Base-by-base conservation (phyloP, 2,797 vertebrate genomes). In the Orientallactaga sibirica region DNA sequence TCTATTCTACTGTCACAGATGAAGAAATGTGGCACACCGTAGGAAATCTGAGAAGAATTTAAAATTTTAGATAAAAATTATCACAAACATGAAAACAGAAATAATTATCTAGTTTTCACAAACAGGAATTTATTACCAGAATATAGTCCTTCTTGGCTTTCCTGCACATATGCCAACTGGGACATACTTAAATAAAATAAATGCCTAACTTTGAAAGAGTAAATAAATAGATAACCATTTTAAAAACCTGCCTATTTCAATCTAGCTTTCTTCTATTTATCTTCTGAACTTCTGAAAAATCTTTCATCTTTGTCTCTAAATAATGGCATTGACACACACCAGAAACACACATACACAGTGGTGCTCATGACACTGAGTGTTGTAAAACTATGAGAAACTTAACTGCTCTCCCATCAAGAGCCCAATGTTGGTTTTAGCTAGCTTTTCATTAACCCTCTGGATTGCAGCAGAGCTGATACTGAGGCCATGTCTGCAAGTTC, bases 401-500 rank as follows among this genome's bases (percentile, higher is more conserved):
- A 94, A 90, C n/a, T 86, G 25, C 64, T 86, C 10, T 80, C 77
- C 37, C 84, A 93, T 81, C 73, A 88, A 94, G 90, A 95, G 41
- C 29, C 29, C 22, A 86, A 0, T 92, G 79, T 82, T 95, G 25
- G 68, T 64, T 95, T 96, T 78, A 94, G 55, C 79, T 77, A 95
- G 86, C 5, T 95, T 97, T 88, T 87, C 81, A n/a, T 76, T 85
- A 96, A 82, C 81, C 79, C 73, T 95, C 97, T 94, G 84, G n/a
- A 75, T 90, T 79, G 64, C 61, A 95, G 66, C 75, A 88, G 83
- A 87, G 84, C 74, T 97, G 94, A 79, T 94, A 97, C 92, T 88
- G 92, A 97, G 96, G 95, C 96, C 88, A 75, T 64, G 92, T 84
- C 95, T 96, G 43, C 83, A 97, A 97, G 83, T 97, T 97, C 96